A percentile compares a stretch with the other conserved stretches of the same genome.
phyloP scores from a whole-genome alignment of 2,113 vertebrate genomes.

The Pachycephala philippinensis region DNA sequence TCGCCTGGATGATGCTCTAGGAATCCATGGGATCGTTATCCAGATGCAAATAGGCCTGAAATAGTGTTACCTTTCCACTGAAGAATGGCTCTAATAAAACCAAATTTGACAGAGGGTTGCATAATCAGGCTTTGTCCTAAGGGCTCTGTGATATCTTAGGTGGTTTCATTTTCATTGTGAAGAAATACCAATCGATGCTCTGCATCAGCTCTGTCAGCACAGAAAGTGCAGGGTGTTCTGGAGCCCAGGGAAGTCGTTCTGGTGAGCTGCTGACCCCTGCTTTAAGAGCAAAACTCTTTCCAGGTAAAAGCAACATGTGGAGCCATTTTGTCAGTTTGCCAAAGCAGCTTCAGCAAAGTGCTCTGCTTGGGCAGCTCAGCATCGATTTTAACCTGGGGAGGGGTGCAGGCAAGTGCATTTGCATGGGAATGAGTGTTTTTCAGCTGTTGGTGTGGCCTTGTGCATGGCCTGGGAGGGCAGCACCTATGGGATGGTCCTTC shows the following conservation, averaged over 20 bases:
- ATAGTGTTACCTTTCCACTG: background rate
- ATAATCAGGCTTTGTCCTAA: background rate
- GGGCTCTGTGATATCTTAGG: background rate
- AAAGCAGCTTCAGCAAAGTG: background rate
- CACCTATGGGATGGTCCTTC: background rate
- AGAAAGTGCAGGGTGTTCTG: background rate
- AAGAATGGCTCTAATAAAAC: constrained; percentile 3
- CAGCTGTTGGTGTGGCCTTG: background rate
- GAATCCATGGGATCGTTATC: background rate
- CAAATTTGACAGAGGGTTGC: background rate
- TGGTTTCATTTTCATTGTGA: constrained; percentile 8
- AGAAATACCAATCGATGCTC: background rate
- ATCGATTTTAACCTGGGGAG: background rate
- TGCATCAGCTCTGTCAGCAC: background rate
- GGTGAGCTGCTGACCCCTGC: background rate
- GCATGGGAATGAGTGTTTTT: background rate
- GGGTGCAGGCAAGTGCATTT: background rate
- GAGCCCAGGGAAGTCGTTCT: background rate
- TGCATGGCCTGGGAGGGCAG: background rate
- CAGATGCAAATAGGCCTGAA: background rate
- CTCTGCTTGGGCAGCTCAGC: background rate
- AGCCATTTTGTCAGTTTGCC: background rate
- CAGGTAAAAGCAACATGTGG: background rate
- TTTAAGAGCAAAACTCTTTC: background rate
- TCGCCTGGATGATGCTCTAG: background rate